Evolutionary conservation across 2,113 vertebrate species (phyloP), one percentile per base, ranked within the genome.

Genomic region (Actenoides hombroni): DNA sequence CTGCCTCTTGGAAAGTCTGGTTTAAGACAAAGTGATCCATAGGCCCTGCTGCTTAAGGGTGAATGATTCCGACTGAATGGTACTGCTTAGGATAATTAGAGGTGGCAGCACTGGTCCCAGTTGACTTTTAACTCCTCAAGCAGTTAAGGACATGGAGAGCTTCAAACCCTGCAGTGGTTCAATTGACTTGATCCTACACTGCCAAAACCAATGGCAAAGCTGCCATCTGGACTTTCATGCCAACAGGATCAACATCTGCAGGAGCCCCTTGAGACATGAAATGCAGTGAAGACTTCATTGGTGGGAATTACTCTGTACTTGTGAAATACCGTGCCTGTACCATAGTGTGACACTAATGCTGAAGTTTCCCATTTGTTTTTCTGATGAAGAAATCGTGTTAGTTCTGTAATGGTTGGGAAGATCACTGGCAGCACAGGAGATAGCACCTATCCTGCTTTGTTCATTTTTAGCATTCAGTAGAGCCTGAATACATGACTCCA

Each of bases 171-270:
- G 57, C 48, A n/a, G 20, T n/a, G 40, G 35, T 53, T 64, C 40
- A 17, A 0, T 4, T 42, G 57, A 8, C 53, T 82, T 44, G 61
- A 75, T 88, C 46, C 4, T 3, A 16, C 0, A 0, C 35, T 86
- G 73, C 60, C 0, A 1, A 87, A 88, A 65, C 57, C 57, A 44
- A 11, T 0, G 5, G 49, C 70, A 60, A 25, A 94, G 40, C 61
- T 94, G 69, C 70, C 23, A 8, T n/a, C 65, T 60, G 56, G 56
- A 16, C 44, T 85, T 73, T 15, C 7, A 12, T n/a, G 42, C 23
- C 31, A 51, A 5, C 40, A 70, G 16, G 21, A 63, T 49, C 68
- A 51, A 9, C 7, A 20, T 73, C 81, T 94, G 53, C 57, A 56
- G 90, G 31, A 94, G 19, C 12, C 29, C 19, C 15, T 57, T 1